Base-by-base conservation (phyloP, 53 echinoderm and acorn worm genomes). In the Antedon mediterranea region DNA sequence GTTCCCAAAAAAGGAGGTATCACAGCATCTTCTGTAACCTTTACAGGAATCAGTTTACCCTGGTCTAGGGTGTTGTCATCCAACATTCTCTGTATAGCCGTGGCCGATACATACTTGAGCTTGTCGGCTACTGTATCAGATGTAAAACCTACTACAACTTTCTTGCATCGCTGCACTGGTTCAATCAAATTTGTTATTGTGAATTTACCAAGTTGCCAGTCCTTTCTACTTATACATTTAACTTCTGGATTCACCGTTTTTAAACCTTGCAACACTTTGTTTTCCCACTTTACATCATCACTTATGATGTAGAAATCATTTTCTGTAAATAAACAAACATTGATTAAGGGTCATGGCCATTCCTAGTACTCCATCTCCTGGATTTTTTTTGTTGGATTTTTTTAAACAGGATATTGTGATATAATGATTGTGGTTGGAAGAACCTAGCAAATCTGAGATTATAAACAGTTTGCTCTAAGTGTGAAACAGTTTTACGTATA, bases 301-400 rank as follows among this genome's bases (percentile, higher is more conserved):
- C 57, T 57, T 57, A 57, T 57, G 57, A 57, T 57, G 57, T 57
- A 57, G 57, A 57, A 57, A 57, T 57, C 57, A 57, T 57, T n/a
- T n/a, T n/a, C n/a, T n/a, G n/a, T n/a, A n/a, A n/a, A n/a, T n/a
- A n/a, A n/a, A n/a, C n/a, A n/a, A n/a, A n/a, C n/a, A n/a, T n/a
- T n/a, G n/a, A n/a, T n/a, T n/a, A n/a, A n/a, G n/a, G n/a, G n/a
- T n/a, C n/a, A n/a, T n/a, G n/a, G n/a, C n/a, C n/a, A n/a, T n/a
- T n/a, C n/a, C n/a, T n/a, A n/a, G n/a, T n/a, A n/a, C n/a, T n/a
- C n/a, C n/a, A n/a, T n/a, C n/a, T n/a, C n/a, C n/a, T n/a, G n/a
- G n/a, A n/a, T n/a, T n/a, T n/a, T n/a, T n/a, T n/a, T n/a, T n/a
- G n/a, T n/a, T n/a, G n/a, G n/a, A n/a, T n/a, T n/a, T n/a, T n/a